Evolutionary conservation across 2,888 invertebrate species (phyloP).

Genomic region (Lasioglossum villosulum): DNA sequence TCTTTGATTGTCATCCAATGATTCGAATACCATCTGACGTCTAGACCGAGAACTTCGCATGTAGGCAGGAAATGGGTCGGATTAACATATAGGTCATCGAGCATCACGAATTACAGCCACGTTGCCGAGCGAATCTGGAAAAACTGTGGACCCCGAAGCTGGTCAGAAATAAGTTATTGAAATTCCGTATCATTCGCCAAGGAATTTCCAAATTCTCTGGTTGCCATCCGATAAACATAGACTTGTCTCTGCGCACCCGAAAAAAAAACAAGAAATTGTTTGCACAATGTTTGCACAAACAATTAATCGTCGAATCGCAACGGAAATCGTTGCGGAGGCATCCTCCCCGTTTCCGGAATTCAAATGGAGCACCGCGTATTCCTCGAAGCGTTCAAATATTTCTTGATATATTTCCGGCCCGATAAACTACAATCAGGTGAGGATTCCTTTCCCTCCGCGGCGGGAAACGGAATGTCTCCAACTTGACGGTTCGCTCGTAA

Average conservation of each 20-base stretch:
- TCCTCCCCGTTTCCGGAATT: not conserved
- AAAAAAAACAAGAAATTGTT: not conserved
- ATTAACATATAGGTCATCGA: slow-evolving; percentile 19
- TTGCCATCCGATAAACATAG: not conserved
- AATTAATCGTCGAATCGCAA: not conserved
- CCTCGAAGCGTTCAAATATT: slow-evolving; percentile 52
- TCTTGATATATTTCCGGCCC: slow-evolving; percentile 59
- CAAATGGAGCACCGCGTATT: slow-evolving; percentile 29
- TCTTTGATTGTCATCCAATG: not conserved
- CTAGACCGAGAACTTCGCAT: not conserved
- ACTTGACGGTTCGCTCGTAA: slow-evolving; percentile 44
- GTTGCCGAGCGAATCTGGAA: not conserved
- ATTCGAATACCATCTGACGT: slow-evolving; percentile 1
- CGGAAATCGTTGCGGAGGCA: not conserved
- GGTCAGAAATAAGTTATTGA: not conserved
- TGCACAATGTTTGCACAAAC: not conserved
- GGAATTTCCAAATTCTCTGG: not conserved
- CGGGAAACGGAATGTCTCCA: slow-evolving; percentile 54
- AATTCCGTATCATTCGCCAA: not conserved
- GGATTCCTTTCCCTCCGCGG: slow-evolving; percentile 30
- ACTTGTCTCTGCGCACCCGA: not conserved
- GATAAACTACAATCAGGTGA: slow-evolving; percentile 62
- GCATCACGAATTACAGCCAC: not conserved
- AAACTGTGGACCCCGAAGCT: not conserved
- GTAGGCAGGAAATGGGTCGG: slow-evolving; percentile 7